Evolutionary conservation across 2,113 vertebrate species (phyloP).

Genomic region (Lota lota): DNA sequence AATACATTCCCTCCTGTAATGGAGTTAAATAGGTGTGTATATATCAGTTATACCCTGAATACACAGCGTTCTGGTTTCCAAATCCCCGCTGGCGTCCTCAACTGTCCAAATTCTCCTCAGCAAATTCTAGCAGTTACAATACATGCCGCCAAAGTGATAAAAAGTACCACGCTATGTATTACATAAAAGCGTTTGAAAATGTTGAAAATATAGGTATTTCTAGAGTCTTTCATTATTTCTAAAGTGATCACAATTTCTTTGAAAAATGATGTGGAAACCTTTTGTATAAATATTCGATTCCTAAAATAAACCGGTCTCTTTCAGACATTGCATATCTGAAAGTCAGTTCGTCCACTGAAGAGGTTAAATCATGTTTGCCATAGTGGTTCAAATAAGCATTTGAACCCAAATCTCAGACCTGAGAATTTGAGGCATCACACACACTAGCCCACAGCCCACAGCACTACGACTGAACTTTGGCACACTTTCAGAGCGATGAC

Average conservation of each 20-base stretch:
- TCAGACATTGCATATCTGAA: slow-evolving; percentile 45
- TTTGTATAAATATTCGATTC: slow-evolving; percentile 16
- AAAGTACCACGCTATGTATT: slow-evolving; percentile 7
- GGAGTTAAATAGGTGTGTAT: no score
- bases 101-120: no score
- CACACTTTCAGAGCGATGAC: slow-evolving; percentile 45
- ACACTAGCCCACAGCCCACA: slow-evolving; percentile 70
- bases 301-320: slow-evolving; percentile 33
- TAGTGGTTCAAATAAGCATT: slow-evolving; percentile 75
- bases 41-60: no score
- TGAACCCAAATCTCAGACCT: slow-evolving; percentile 39
- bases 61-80: no score
- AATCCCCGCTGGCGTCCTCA: no score
- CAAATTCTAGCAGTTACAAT: no score
- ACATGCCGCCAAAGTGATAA: background rate
- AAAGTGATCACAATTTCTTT: background rate
- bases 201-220: slow-evolving; percentile 14
- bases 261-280: background rate
- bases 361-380: slow-evolving; percentile 76
- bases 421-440: slow-evolving; percentile 63
- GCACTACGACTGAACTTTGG: slow-evolving; percentile 70
- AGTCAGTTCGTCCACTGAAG: slow-evolving; percentile 48
- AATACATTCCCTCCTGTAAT: no score
- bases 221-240: slow-evolving; percentile 10
- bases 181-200: slow-evolving; percentile 15